Evolutionary conservation across 2,797 vertebrate species (phyloP).

Genomic region (Chelmon rostratus): DNA sequence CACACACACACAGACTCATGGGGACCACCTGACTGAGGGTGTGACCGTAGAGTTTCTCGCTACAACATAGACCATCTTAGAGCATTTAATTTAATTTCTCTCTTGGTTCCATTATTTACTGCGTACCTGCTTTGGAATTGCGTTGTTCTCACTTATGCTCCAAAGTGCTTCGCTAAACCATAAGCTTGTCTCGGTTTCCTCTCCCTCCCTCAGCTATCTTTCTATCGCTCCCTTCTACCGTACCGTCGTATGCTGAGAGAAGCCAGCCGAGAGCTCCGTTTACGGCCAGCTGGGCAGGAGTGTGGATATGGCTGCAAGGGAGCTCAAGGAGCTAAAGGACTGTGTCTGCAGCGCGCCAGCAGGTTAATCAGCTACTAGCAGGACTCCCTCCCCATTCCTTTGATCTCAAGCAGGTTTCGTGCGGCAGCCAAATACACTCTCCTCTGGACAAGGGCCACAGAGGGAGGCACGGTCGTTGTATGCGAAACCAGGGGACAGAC

Average conservation of each 20-base stretch:
- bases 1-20: not conserved
- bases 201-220: not conserved
- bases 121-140: not conserved
- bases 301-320: conserved; percentile 53
- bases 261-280: conserved; percentile 52
- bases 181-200: not conserved
- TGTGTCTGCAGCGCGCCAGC: conserved; percentile 67
- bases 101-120: not conserved
- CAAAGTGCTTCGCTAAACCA: conserved; percentile 11
- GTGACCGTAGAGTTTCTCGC: not conserved
- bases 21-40: conserved; percentile 5
- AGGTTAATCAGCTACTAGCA: conserved; percentile 81
- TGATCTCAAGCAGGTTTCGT: conserved; percentile 74
- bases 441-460: conserved; percentile 68
- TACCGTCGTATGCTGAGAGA: conserved; percentile 22
- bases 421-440: conserved; percentile 68
- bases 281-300: conserved; percentile 61
- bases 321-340: conserved; percentile 68
- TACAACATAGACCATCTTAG: not conserved
- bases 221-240: not conserved
- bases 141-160: not conserved
- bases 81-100: conserved; percentile 13
- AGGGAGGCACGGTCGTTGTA: conserved; percentile 51
- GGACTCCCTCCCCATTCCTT: conserved; percentile 71
- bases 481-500: conserved; percentile 46